These are phyloP conservation scores for Latrodectus hesperus DNA, from an alignment of 2,888 invertebrate genomes.

Conservation along the genomic window DNA sequence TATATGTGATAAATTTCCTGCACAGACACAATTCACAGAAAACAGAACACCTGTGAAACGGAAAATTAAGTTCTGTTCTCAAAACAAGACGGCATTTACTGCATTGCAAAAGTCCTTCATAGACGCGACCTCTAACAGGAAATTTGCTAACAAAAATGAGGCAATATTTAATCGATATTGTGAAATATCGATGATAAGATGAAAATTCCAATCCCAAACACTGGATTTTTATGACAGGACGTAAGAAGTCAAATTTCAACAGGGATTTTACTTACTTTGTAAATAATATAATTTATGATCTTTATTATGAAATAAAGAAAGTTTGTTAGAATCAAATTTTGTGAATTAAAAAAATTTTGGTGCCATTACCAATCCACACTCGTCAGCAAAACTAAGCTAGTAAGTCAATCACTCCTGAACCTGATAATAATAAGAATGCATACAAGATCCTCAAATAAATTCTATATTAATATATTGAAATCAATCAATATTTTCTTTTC, in stretches of 20 bases:
- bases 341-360: no score
- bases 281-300: background rate
- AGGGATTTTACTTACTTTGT: background rate
- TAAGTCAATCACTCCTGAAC: no score
- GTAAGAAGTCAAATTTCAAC: background rate
- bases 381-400: no score
- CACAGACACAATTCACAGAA: background rate
- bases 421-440: no score
- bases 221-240: background rate
- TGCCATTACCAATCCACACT: no score
- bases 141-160: constrained; percentile 64
- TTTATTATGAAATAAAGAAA: background rate
- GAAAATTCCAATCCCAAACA: background rate
- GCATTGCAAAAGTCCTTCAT: constrained; percentile 69
- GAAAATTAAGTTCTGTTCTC: constrained; percentile 20
- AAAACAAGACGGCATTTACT: constrained; percentile 61
- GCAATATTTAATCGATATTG: constrained; percentile 51
- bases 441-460: no score
- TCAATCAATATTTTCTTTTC: no score
- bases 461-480: no score
- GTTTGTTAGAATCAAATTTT: background rate
- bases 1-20: constrained; percentile 12
- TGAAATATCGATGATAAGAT: constrained; percentile 1
- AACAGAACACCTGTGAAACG: constrained; percentile 37
- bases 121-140: constrained; percentile 67